These are phyloP conservation scores for Drosophila eohydei DNA, from an alignment of 2,888 invertebrate genomes.

Conservation along the genomic window DNA sequence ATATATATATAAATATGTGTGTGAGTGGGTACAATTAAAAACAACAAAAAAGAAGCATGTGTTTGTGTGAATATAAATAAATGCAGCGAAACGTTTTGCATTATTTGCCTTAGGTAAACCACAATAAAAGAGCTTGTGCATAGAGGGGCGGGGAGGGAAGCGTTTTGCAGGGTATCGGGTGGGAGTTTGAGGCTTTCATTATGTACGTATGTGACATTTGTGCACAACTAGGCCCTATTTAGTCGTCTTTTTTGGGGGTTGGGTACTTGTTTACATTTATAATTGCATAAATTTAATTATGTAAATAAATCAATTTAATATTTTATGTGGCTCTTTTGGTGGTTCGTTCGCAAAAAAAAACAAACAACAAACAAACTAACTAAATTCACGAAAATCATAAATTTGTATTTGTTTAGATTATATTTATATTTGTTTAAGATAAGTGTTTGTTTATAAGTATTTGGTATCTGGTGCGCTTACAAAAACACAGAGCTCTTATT, in stretches of 20 bases:
- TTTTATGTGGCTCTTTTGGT: constrained; percentile 57
- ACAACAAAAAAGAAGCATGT: constrained; percentile 22
- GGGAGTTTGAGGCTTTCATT: not conserved
- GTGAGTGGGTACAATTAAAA: constrained; percentile 24
- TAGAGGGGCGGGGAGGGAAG: not conserved
- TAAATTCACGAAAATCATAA: constrained; percentile 57
- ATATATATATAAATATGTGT: constrained; percentile 29
- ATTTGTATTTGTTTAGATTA: constrained; percentile 49
- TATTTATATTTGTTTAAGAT: constrained; percentile 37
- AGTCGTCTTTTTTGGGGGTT: constrained; percentile 15
- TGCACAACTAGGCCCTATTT: constrained; percentile 29
- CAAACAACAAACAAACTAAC: constrained; percentile 48
- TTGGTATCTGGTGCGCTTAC: constrained; percentile 62
- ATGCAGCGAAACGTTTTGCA: constrained; percentile 65
- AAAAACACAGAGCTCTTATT: constrained; percentile 72
- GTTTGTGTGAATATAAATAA: constrained; percentile 61
- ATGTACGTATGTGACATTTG: constrained; percentile 14
- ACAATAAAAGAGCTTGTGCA: constrained; percentile 32
- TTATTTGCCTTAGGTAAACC: constrained; percentile 57
- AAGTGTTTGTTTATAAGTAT: constrained; percentile 30
- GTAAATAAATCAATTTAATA: constrained; percentile 75
- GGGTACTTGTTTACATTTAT: constrained; percentile 69
- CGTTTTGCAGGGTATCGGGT: not conserved
- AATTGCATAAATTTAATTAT: constrained; percentile 77
- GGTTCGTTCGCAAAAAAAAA: constrained; percentile 17